Conservation (phyloP, 2,797 vertebrate species). For the Phoebastria nigripes region DNA sequence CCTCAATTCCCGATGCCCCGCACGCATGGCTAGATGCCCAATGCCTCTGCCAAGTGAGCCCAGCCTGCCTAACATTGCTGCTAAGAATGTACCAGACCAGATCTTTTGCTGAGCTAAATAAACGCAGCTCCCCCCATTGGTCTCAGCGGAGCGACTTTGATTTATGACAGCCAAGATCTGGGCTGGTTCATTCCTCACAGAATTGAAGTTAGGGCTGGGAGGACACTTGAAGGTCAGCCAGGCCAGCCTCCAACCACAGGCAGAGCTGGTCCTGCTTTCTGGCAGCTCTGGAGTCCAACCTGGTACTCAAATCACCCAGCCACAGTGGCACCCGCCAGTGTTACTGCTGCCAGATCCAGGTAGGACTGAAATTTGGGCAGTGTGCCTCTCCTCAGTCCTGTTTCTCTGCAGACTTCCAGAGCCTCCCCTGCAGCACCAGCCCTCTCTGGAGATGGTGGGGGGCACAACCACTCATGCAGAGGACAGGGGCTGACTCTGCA, state of each 20-base stretch:
- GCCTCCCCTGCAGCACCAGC: not conserved
- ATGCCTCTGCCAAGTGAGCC: not conserved
- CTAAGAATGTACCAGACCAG: constrained; percentile 54
- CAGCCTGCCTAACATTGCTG: constrained; percentile 17
- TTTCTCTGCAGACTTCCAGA: not conserved
- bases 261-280: not conserved
- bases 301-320: not conserved
- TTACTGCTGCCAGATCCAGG: not conserved
- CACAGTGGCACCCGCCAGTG: rapidly evolving
- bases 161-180: constrained; percentile 53
- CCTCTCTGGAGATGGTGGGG: not conserved
- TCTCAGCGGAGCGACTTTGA: constrained; percentile 43
- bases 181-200: constrained; percentile 31
- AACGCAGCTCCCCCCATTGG: constrained; percentile 14
- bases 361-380: not conserved
- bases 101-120: constrained; percentile 53
- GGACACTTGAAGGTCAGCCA: constrained; percentile 57
- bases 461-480: not conserved
- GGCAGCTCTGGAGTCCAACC: not conserved
- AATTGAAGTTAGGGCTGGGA: constrained; percentile 38
- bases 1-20: not conserved
- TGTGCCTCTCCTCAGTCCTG: not conserved
- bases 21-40: not conserved
- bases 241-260: not conserved
- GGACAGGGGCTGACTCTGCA: not conserved